Conservation (phyloP, 1,140 invertebrate species). For the Neoseiulus cucumeris region DNA sequence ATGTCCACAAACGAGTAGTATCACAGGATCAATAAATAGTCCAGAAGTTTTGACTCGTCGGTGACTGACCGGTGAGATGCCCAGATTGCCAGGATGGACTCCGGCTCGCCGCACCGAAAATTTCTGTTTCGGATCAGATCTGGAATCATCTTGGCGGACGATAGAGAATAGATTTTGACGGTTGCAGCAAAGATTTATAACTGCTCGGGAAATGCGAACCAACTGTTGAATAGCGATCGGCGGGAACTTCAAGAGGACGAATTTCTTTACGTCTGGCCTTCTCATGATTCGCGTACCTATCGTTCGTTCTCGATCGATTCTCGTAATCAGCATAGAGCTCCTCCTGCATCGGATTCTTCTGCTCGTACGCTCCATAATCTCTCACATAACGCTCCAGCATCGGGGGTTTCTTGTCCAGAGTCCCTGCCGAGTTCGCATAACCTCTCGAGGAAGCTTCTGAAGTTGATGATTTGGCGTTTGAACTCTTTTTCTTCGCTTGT, state of each 20-base stretch:
- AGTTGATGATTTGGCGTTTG: background rate
- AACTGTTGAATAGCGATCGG: background rate
- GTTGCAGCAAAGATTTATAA: background rate
- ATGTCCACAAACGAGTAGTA: no score
- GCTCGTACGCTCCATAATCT: background rate
- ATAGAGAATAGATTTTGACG: background rate
- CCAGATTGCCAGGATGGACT: no score
- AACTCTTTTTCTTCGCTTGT: background rate
- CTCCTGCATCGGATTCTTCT: background rate
- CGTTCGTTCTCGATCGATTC: background rate
- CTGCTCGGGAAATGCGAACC: conserved; percentile 7
- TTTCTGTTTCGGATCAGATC: no score
- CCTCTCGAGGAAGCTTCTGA: background rate
- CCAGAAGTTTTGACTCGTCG: no score
- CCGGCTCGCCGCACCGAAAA: no score
- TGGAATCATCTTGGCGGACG: background rate
- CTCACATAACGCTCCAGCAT: background rate
- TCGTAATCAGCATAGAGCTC: background rate
- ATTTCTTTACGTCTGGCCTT: no score
- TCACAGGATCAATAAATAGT: no score
- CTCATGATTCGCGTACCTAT: no score
- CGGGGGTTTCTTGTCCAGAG: background rate
- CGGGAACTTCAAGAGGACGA: background rate
- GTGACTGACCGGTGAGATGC: no score
- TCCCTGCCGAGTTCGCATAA: background rate